Conservation (phyloP, 1,140 invertebrate species). For the Diachasma alloeum region DNA sequence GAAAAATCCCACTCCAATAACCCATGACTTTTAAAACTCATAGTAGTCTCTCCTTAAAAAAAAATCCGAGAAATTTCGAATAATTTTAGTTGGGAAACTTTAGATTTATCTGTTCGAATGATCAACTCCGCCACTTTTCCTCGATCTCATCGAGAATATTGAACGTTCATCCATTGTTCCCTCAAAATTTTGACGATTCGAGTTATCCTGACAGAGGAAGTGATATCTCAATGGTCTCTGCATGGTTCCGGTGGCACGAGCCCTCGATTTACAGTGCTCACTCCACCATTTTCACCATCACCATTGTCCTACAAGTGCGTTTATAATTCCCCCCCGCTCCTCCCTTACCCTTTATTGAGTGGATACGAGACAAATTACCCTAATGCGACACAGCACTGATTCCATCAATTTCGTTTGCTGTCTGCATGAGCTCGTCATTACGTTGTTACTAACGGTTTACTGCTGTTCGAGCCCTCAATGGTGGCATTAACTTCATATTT, state of each 20-base stretch:
- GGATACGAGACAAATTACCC: constrained; percentile 44
- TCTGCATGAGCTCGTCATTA: constrained; percentile 52
- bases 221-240: constrained; percentile 20
- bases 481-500: constrained; percentile 18
- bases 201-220: constrained; percentile 1
- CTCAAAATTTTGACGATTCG: neutral
- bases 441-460: constrained; percentile 50
- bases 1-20: too few species aligned
- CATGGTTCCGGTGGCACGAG: constrained; percentile 27
- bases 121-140: too few species aligned
- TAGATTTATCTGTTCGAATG: too few species aligned
- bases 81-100: too few species aligned
- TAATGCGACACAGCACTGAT: constrained; percentile 47
- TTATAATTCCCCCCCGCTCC: neutral
- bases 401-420: constrained; percentile 56
- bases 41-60: too few species aligned
- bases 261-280: neutral
- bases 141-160: too few species aligned
- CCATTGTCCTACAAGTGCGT: constrained; percentile 5
- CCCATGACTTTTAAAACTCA: too few species aligned
- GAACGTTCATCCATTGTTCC: too few species aligned
- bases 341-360: constrained; percentile 22
- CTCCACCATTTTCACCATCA: neutral
- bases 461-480: constrained; percentile 15
- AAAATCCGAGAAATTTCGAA: too few species aligned